phyloP scores from a whole-genome alignment of 1,140 invertebrate genomes.

The Zaprionus camerounensis region DNA sequence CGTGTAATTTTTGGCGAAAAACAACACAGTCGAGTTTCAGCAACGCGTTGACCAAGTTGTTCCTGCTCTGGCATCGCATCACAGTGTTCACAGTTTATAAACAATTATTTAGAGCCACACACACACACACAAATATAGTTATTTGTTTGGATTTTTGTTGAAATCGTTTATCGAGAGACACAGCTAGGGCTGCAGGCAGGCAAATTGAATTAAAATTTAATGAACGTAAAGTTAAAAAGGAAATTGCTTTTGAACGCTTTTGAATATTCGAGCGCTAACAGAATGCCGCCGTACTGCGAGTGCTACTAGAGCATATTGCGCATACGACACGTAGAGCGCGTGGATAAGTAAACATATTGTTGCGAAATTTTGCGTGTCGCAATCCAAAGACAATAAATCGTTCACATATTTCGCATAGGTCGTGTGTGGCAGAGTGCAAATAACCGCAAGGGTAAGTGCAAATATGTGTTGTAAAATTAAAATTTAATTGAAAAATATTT shows the following conservation, averaged over 20 bases:
- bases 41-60: conserved; percentile 68
- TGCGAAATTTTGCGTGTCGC: conserved; percentile 59
- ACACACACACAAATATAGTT: not conserved
- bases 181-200: conserved; percentile 7
- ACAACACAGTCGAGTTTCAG: conserved; percentile 78
- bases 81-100: conserved; percentile 10
- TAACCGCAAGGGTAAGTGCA: conserved; percentile 29
- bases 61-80: conserved; percentile 42
- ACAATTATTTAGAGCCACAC: not conserved
- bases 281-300: conserved; percentile 39
- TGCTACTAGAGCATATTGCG: conserved; percentile 65
- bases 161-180: conserved; percentile 28
- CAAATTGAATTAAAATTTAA: conserved; percentile 63
- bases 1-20: conserved; percentile 70
- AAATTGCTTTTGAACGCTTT: conserved; percentile 58
- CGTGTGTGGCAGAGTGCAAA: conserved; percentile 17
- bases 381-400: conserved; percentile 49
- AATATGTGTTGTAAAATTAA: not conserved
- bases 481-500: conserved; percentile 2
- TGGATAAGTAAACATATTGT: conserved; percentile 74
- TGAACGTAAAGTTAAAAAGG: conserved; percentile 58
- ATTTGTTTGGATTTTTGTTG: conserved; percentile 1
- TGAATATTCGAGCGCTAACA: conserved; percentile 13
- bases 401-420: conserved; percentile 37
- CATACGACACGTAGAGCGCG: conserved; percentile 71